These are phyloP conservation scores for Intellagama lesueurii DNA, from an alignment of 2,797 vertebrate genomes.

Conservation along the genomic window DNA sequence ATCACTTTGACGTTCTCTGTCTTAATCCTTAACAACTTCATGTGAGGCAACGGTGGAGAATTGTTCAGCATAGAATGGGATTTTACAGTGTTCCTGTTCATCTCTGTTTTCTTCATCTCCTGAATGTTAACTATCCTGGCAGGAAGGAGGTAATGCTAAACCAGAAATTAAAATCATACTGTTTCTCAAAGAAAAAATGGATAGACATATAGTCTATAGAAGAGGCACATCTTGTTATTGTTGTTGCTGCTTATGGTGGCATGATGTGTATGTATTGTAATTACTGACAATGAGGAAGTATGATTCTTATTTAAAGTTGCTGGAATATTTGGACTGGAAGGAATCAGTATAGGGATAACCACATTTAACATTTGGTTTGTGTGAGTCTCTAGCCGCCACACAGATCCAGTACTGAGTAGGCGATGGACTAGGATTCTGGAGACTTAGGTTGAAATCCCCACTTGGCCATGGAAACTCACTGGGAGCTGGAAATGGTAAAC, in stretches of 20 bases:
- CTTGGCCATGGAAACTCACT: no score
- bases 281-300: not conserved
- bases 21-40: not conserved
- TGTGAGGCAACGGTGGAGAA: not conserved
- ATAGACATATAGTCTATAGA: not conserved
- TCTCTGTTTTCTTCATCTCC: not conserved
- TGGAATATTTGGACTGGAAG: not conserved
- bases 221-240: not conserved
- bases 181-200: not conserved
- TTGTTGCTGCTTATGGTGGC: not conserved
- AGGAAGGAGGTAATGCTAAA: not conserved
- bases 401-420: no score
- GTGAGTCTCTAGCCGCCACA: not conserved
- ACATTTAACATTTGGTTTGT: not conserved
- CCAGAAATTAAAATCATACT: not conserved
- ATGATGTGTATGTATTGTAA: not conserved
- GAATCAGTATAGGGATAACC: not conserved
- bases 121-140: not conserved
- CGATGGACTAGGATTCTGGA: no score
- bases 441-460: no score
- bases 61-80: not conserved
- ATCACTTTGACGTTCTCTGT: not conserved
- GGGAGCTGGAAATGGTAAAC: no score
- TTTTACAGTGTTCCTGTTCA: no score
- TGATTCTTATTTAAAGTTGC: not conserved